Percentiles rank a stretch among this genome's conserved stretches.
Evolutionary conservation across 2,797 vertebrate genomes (phyloP).

Genomic region (Phoxinus dragarum): DNA sequence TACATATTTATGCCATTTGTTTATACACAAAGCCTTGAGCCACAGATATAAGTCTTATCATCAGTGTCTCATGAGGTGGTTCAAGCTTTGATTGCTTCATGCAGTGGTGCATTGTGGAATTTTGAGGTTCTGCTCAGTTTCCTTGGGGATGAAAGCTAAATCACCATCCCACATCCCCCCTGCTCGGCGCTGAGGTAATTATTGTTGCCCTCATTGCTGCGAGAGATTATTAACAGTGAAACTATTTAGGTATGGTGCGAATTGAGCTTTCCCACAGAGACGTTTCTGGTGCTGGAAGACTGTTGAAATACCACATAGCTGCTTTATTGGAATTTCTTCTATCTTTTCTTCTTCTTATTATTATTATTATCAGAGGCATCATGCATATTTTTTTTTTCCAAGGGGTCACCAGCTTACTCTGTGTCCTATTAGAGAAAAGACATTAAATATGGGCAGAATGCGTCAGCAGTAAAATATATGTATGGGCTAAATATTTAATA

Average conservation of each 20-base stretch:
- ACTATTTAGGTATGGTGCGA: constrained; percentile 56
- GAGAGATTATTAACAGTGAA: constrained; percentile 58
- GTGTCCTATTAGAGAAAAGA: background rate
- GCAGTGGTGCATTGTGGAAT: constrained; percentile 30
- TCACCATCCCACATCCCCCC: constrained; percentile 51
- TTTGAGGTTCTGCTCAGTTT: constrained; percentile 33
- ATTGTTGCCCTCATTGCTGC: constrained; percentile 56
- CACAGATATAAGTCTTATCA: background rate
- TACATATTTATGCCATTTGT: constrained; percentile 24
- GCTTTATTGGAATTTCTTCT: background rate
- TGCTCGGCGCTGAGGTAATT: constrained; percentile 53
- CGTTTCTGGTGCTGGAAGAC: background rate
- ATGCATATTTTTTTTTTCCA: background rate
- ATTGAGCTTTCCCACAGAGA: constrained; percentile 48
- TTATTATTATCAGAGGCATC: background rate
- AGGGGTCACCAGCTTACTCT: background rate
- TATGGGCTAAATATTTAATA: background rate
- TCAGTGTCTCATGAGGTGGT: constrained; percentile 17
- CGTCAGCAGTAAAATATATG: background rate
- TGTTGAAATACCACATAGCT: constrained; percentile 1
- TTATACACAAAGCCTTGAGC: constrained; percentile 1
- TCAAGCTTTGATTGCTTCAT: constrained; percentile 36
- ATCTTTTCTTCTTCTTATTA: background rate
- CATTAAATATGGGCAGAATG: background rate
- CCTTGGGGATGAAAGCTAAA: constrained; percentile 49